Evolutionary conservation across 2,113 vertebrate species (phyloP), one percentile per base, ranked within the genome.

Genomic region (Oreochromis aureus): DNA sequence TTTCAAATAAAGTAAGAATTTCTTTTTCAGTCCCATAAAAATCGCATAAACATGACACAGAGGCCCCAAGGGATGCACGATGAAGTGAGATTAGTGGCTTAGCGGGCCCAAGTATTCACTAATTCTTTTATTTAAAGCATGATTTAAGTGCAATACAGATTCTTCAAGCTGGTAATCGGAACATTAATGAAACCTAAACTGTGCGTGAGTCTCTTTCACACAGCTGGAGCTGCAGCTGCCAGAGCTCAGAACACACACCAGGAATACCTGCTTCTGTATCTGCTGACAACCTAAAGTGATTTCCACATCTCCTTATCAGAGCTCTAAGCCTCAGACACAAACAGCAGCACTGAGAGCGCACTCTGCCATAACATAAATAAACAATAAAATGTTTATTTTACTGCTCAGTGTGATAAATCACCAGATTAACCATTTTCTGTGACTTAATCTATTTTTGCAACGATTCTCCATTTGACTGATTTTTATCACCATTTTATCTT

Each of bases 221-320:
- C 22, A 6, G 0, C 69, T 73, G 63, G 0, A 71, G 12, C 2
- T 41, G 66, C 12, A 71, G 39, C 13, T 46, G 22, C 39, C 0
- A 0, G 36, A 69, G 19, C 34, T 22, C 66, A 71, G 66, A 44
- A 15, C 36, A 71, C 66, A 73, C 41, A 46, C 41, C 39, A 7
- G 5, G 13, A 27, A 73, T 27, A 46, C 41, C 69, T 73, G 22
- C 22, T 27, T 46, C 69, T 18, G 15, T 46, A 7, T 2, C 39
- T 73, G 66, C 39, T 27, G 22, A 15, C 66, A 46, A 46, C 46
- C 69, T 18, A 46, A 18, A 18, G 5, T 3, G 5, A 27, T 73
- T 73, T 46, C 66, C 12, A 2, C 0, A 3, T 24, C 39, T 46
- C 22, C 19, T 73, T 16, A 73, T 73, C 61, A 66, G 61, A 0